These are phyloP conservation scores for Dasypolia templi DNA, from an alignment of 2,888 invertebrate genomes.

Conservation along the genomic window DNA sequence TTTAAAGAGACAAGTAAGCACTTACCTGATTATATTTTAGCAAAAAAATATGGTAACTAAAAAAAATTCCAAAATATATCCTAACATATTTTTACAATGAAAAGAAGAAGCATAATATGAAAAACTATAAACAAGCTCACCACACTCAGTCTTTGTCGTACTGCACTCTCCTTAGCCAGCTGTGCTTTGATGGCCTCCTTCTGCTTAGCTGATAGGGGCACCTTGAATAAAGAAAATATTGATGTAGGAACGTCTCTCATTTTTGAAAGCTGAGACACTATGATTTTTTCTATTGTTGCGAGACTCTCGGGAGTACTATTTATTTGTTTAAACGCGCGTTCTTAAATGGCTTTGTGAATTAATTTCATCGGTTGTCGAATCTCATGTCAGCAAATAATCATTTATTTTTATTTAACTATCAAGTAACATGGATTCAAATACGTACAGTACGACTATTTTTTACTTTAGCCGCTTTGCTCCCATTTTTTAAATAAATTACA, in stretches of 20 bases:
- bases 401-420: too few relatives aligned
- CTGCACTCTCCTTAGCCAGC: slow-evolving; percentile 95
- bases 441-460: too few relatives aligned
- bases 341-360: too few relatives aligned
- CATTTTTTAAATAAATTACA: too few relatives aligned
- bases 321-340: too few relatives aligned
- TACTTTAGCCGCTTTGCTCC: too few relatives aligned
- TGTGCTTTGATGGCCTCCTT: slow-evolving; percentile 97
- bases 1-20: background rate
- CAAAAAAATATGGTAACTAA: background rate
- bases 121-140: slow-evolving; percentile 79
- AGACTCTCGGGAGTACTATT: background rate
- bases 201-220: slow-evolving; percentile 94
- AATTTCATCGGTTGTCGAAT: too few relatives aligned
- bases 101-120: background rate
- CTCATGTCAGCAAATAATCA: too few relatives aligned
- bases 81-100: background rate
- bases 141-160: slow-evolving; percentile 92
- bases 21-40: background rate
- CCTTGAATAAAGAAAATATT: slow-evolving; percentile 67
- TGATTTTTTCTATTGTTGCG: background rate
- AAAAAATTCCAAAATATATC: background rate
- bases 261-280: background rate
- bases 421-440: too few relatives aligned
- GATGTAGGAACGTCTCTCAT: background rate